Percentiles rank a stretch among this genome's conserved stretches.
These are phyloP conservation scores for Heliconius nattereri DNA, from an alignment of 1,140 invertebrate species.

Conservation along the genomic window DNA sequence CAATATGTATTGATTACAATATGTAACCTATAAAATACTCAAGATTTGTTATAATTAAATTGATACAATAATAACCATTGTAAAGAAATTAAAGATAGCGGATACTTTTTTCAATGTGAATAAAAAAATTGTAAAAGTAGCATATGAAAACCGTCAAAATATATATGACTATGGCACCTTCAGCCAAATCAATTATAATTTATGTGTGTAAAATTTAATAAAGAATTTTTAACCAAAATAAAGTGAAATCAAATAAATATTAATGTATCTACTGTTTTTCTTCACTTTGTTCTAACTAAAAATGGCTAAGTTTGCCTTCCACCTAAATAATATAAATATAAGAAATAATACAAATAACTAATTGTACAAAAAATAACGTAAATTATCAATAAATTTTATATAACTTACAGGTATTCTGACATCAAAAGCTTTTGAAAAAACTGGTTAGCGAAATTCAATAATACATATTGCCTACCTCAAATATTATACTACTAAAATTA, in stretches of 20 bases:
- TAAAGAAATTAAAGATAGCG: background rate
- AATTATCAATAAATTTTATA: background rate
- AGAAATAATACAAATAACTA: background rate
- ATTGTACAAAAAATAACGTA: background rate
- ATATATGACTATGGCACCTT: background rate
- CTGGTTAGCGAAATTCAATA: background rate
- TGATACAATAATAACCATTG: constrained; percentile 6
- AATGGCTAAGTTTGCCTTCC: background rate
- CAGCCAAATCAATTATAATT: background rate
- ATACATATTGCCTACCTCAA: background rate
- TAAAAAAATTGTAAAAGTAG: background rate
- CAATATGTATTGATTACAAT: constrained; percentile 28
- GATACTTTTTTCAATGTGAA: background rate
- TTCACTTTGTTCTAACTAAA: background rate
- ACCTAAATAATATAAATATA: background rate
- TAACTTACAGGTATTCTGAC: background rate
- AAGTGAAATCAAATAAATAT: background rate
- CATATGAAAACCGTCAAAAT: background rate
- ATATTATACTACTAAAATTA: background rate
- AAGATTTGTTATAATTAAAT: constrained; percentile 12
- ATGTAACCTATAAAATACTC: constrained; percentile 22
- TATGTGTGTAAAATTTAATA: background rate
- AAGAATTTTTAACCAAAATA: background rate
- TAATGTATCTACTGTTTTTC: background rate
- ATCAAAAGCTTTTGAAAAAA: background rate